Percentiles rank a stretch among this genome's conserved stretches.
Conservation (phyloP, 1,140 invertebrate genomes). For the Lasioglossum albipes region DNA sequence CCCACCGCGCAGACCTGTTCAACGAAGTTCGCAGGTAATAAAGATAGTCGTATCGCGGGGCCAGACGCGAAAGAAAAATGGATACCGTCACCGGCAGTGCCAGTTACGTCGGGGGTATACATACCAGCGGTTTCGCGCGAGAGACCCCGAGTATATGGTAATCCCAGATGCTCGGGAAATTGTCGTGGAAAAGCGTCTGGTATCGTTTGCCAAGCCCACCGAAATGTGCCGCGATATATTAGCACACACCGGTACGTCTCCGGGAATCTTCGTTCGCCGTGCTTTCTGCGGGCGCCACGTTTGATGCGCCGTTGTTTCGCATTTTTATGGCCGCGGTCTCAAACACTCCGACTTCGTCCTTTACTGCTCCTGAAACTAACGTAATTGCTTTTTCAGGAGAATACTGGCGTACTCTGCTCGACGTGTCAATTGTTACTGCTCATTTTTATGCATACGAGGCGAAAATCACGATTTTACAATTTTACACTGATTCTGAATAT, state of each 20-base stretch:
- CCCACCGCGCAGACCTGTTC: not conserved
- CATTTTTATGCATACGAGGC: too few relatives aligned
- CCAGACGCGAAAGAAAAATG: constrained; percentile 55
- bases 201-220: constrained; percentile 53
- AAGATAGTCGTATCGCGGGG: constrained; percentile 40
- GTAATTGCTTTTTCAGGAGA: too few relatives aligned
- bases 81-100: constrained; percentile 50
- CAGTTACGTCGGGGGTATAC: constrained; percentile 37
- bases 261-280: constrained; percentile 40
- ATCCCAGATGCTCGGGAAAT: constrained; percentile 58
- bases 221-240: constrained; percentile 58
- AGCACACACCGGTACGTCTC: constrained; percentile 41
- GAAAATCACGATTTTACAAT: too few relatives aligned
- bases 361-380: too few relatives aligned
- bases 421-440: too few relatives aligned
- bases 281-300: too few relatives aligned
- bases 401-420: too few relatives aligned
- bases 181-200: constrained; percentile 57
- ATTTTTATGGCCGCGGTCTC: too few relatives aligned
- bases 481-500: too few relatives aligned
- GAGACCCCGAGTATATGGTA: constrained; percentile 53
- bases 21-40: constrained; percentile 41
- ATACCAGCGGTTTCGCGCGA: constrained; percentile 11
- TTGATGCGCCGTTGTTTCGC: too few relatives aligned
- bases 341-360: too few relatives aligned